Evolutionary conservation across 2,888 invertebrate species (phyloP), one percentile per base, ranked within the genome.

Genomic region (Itoplectis maculator): DNA sequence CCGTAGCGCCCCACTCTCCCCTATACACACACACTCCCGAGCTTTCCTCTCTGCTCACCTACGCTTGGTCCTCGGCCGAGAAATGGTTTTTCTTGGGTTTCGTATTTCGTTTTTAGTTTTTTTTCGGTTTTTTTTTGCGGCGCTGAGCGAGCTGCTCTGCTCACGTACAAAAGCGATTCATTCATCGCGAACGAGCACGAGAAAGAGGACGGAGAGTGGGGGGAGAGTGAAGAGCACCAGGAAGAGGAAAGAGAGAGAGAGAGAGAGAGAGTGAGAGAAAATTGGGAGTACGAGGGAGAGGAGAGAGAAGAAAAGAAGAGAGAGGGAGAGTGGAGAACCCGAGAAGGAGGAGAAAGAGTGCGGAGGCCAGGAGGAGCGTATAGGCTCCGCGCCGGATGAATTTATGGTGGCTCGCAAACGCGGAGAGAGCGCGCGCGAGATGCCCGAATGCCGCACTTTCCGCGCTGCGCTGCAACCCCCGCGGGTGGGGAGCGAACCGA

Each of bases 161-260:
- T 63, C 77, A 70, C 77, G 77, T 77, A 77, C 63, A 77, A 70
- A 77, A 77, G 69, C 77, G 69, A 77, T 77, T 69, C 69, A 63
- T 77, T 77, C 69, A 61, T 63, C 61, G 61, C 49, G 61, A 23
- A 63, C 69, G 40, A 51, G 47, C 56, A 29, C 81, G 70, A 59
- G 77, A 82, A 23, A 63, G 69, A 68, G 72, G 54, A 63, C 47
- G 70, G 18, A n/a, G n/a, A n/a, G n/a, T n/a, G n/a, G n/a, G n/a
- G n/a, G n/a, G n/a, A n/a, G n/a, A n/a, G n/a, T n/a, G n/a, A n/a
- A n/a, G n/a, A n/a, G n/a, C n/a, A n/a, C n/a, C n/a, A n/a, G n/a
- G n/a, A n/a, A n/a, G 49, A 69, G 72, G n/a, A n/a, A n/a, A n/a
- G n/a, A n/a, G n/a, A n/a, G n/a, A n/a, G n/a, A n/a, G n/a, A n/a